Percentiles rank a stretch among this genome's conserved stretches.
phyloP scores from a whole-genome alignment of 30 jellyfish, hydroid and myxozoan species.

The Turritopsis rubra region DNA sequence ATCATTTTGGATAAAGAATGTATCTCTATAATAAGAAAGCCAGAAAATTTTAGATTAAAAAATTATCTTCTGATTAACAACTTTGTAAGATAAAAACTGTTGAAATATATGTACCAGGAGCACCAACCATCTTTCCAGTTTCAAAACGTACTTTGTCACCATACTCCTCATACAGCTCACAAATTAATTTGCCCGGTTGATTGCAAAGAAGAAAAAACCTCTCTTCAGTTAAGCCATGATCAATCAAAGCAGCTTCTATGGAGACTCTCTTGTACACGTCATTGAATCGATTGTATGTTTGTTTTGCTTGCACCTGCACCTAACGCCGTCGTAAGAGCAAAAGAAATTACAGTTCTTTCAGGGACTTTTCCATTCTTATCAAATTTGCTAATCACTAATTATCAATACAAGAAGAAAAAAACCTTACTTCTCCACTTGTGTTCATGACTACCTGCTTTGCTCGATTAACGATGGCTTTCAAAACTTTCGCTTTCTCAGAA shows the following conservation, averaged over 20 bases:
- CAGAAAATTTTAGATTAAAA: background rate
- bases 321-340: too few relatives aligned
- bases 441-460: constrained; percentile 28
- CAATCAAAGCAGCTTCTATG: constrained; percentile 54
- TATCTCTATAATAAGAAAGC: constrained; percentile 3
- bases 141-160: constrained; percentile 70
- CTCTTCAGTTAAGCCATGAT: constrained; percentile 61
- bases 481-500: constrained; percentile 70
- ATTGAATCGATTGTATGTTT: constrained; percentile 36
- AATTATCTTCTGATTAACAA: background rate
- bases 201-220: constrained; percentile 39
- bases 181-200: constrained; percentile 57
- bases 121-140: constrained; percentile 71
- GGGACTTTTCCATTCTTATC: too few relatives aligned
- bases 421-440: constrained; percentile 38
- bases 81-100: background rate
- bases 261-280: constrained; percentile 50
- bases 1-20: constrained; percentile 15
- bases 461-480: constrained; percentile 61
- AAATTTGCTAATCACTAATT: too few relatives aligned
- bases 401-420: background rate
- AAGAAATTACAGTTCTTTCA: too few relatives aligned
- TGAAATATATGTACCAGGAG: constrained; percentile 43
- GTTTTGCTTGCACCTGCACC: constrained; percentile 30
- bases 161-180: constrained; percentile 66